Percentiles rank a stretch among this genome's conserved stretches.
phyloP scores from a whole-genome alignment of 2,888 invertebrate genomes.

The Carterocephalus palaemon region DNA sequence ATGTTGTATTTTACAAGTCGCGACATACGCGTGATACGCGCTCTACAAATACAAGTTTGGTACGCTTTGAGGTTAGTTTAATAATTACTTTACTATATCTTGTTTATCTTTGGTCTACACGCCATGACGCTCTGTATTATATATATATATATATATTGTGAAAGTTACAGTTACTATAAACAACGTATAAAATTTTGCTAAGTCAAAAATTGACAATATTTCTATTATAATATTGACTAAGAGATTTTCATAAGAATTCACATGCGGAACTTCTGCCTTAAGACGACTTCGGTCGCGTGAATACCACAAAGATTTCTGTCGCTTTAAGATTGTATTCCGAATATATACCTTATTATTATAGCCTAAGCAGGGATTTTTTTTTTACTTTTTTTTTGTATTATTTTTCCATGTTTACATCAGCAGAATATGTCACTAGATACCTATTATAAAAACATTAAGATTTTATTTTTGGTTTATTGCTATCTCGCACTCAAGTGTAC shows the following conservation, averaged over 20 bases:
- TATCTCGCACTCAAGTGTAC: slow-evolving; percentile 65
- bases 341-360: slow-evolving; percentile 72
- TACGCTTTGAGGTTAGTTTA: slow-evolving; percentile 76
- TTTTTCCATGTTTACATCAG: slow-evolving; percentile 74
- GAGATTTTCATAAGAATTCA: slow-evolving; percentile 77
- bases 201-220: slow-evolving; percentile 78
- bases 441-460: slow-evolving; percentile 70
- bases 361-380: slow-evolving; percentile 76
- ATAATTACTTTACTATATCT: slow-evolving; percentile 70
- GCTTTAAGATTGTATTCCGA: slow-evolving; percentile 66
- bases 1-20: slow-evolving; percentile 5
- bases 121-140: slow-evolving; percentile 69
- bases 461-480: slow-evolving; percentile 79
- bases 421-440: slow-evolving; percentile 74
- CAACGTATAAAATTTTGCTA: slow-evolving; percentile 78
- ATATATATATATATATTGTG: slow-evolving; percentile 60
- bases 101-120: slow-evolving; percentile 76
- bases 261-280: slow-evolving; percentile 61
- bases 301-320: slow-evolving; percentile 61
- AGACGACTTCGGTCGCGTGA: slow-evolving; percentile 48
- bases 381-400: slow-evolving; percentile 65
- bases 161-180: slow-evolving; percentile 70
- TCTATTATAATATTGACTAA: slow-evolving; percentile 75
- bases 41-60: slow-evolving; percentile 72
- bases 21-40: slow-evolving; percentile 37